A percentile compares a stretch with the other conserved stretches of the same genome.
Evolutionary conservation across 2,888 invertebrate species (phyloP).

Genomic region (Acrocyrtus sp.): DNA sequence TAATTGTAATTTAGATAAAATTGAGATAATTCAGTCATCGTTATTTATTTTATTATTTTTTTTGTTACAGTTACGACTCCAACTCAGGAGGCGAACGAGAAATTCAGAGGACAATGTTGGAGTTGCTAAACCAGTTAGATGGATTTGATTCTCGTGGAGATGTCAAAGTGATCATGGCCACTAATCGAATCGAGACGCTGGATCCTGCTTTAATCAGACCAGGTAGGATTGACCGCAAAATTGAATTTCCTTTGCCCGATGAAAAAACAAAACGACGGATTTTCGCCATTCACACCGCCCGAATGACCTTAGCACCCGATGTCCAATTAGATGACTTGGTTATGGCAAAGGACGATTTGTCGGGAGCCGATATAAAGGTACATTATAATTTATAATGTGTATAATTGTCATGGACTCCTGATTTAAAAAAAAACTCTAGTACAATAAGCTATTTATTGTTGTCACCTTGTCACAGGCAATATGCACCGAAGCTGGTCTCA

Average conservation of each 20-base stretch:
- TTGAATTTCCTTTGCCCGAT: constrained; percentile 98
- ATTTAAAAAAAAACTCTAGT: neutral
- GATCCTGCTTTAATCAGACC: constrained; percentile 99
- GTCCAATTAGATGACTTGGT: constrained; percentile 97
- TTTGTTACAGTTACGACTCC: constrained; percentile 83
- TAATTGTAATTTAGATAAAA: no score
- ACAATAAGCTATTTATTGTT: neutral
- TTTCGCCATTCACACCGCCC: constrained; percentile 97
- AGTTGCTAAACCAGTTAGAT: constrained; percentile 97
- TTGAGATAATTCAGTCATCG: no score
- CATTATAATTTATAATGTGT: constrained; percentile 20
- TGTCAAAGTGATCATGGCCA: constrained; percentile 98
- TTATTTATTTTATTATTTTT: no score
- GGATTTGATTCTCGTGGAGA: constrained; percentile 97
- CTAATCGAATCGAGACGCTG: constrained; percentile 97
- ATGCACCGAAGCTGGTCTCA: constrained; percentile 98
- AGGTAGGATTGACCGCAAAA: constrained; percentile 98
- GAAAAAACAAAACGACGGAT: constrained; percentile 98
- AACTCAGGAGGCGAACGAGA: constrained; percentile 99
- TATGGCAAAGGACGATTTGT: constrained; percentile 99
- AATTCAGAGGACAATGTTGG: constrained; percentile 99
- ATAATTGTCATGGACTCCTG: neutral
- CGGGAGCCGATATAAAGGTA: constrained; percentile 95
- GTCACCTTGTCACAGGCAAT: constrained; percentile 79
- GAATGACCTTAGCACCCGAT: constrained; percentile 97